Evolutionary conservation across 2,113 vertebrate species (phyloP), one percentile per base, ranked within the genome.

Genomic region (Nymphicus hollandicus): DNA sequence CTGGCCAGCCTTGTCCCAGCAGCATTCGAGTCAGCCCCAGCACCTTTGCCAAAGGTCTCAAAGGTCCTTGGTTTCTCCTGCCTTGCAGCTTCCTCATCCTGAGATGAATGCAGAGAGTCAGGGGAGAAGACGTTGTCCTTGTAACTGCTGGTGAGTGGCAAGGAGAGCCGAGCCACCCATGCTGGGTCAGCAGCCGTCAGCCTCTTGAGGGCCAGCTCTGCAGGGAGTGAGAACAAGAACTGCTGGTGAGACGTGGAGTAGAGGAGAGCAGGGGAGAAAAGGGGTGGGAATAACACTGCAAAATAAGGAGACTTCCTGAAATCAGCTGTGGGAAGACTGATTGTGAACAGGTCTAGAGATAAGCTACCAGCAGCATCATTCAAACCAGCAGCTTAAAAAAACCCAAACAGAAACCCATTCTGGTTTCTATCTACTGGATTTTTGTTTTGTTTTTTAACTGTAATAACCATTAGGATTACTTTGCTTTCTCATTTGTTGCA

Each of bases 61-160:
- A 99, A 99, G 89, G 98, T 98, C 85, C 97, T 97, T 1, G 98
- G 98, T 66, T 97, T 98, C 89, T 98, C 98, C 80, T 97, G 97
- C 56, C 92, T 95, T 0, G 61, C 81, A 20, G 86, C 94, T 1
- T 96, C 93, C 20, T 96, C 96, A 0, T 86, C 91, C 31, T 98
- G 97, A 3, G 95, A 77, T 25, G 97, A 97, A 14, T 96, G 93
- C 1, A 81, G 96, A 4, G 97, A 85, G 7, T 97, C 97, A 0
- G 98, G 98, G 65, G 98, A 98, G 91, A 98, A 99, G 35, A 99
- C 65, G 10, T 99, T 99, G 95, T 99, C 98, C n/a, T 99, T 99
- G 97, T 99, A 99, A 89, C 98, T 99, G 2, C 97, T 46, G 20
- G 97, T 78, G 76, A 99, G 98, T 1, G 99, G 98, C 78, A 99